phyloP scores from a whole-genome alignment of 2,797 vertebrate species.

The Coccyzus lansbergi region DNA sequence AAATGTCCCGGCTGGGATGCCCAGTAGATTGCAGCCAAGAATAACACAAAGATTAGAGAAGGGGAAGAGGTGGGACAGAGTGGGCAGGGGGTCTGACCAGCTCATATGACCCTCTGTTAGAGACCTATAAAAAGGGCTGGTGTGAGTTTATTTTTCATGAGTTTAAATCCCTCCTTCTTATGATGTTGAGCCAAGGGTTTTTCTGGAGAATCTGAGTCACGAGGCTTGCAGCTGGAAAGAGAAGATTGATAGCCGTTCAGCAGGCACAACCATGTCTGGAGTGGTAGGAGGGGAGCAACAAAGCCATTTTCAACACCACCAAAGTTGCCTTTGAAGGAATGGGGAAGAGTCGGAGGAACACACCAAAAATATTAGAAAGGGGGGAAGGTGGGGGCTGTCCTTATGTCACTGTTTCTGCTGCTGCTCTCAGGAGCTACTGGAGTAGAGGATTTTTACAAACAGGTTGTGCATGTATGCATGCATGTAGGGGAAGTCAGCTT shows the following conservation, averaged over 20 bases:
- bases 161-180: conserved; percentile 52
- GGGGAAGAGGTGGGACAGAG: background rate
- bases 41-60: conserved; percentile 57
- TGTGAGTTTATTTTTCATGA: conserved; percentile 57
- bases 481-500: background rate
- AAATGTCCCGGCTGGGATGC: background rate
- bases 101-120: conserved; percentile 33
- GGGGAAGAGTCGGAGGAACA: background rate
- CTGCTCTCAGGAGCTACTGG: background rate
- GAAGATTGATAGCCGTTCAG: conserved; percentile 18
- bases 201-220: conserved; percentile 70
- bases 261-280: background rate
- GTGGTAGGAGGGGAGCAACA: background rate
- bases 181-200: conserved; percentile 59
- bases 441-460: background rate
- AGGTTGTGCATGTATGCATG: background rate
- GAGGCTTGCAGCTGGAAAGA: conserved; percentile 47
- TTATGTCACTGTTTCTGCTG: background rate
- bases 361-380: background rate
- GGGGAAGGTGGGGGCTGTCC: background rate
- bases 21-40: conserved; percentile 42
- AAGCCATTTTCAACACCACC: conserved; percentile 41
- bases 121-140: conserved; percentile 44
- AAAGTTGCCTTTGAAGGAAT: background rate
- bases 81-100: conserved; percentile 25